Base-by-base conservation (phyloP, 2,113 vertebrate genomes). In the Ploceus nigricollis region DNA sequence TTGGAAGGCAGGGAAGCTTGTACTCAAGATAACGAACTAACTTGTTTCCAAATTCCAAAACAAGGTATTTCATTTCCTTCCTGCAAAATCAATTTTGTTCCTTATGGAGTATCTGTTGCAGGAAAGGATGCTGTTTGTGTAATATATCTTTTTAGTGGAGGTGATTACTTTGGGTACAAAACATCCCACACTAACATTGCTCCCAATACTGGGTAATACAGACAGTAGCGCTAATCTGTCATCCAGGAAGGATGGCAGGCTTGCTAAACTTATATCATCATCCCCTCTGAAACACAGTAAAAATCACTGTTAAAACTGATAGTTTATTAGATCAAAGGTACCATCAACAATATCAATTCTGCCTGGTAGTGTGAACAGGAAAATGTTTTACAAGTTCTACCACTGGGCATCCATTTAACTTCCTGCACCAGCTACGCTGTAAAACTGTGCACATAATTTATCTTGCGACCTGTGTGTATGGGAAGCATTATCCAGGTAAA, bases 401-500 rank as follows among this genome's bases (percentile, higher is more conserved):
- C 92, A 97, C 94, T 73, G 93, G 96, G 97, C 90, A 98, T 92
- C 95, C 96, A 97, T 97, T 98, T 97, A 97, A 98, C 97, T 97
- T 97, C 87, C 76, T 97, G 93, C 89, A 94, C 86, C 64, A 95
- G 95, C 93, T 91, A 93, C 0, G 75, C 97, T 90, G 53, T 95
- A 97, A 97, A 98, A 96, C 85, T 3, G 1, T 60, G 93, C 96
- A 90, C 16, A 42, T 97, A 94, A 98, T 97, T 98, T 96, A 98
- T 96, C 96, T 92, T 90, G 95, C 48, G 61, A 98, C 96, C 97
- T 44, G 51, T 1, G 4, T 94, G 93, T 93, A 90, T 47, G 72
- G 95, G 86, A 98, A 97, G 93, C 94, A 95, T 94, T 96, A 97
- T 72, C 95, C 96, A 97, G 90, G 94, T 75, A 69, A 97, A 98